These are phyloP conservation scores for Diarsia rubi DNA, from an alignment of 2,888 invertebrate species.

Conservation along the genomic window DNA sequence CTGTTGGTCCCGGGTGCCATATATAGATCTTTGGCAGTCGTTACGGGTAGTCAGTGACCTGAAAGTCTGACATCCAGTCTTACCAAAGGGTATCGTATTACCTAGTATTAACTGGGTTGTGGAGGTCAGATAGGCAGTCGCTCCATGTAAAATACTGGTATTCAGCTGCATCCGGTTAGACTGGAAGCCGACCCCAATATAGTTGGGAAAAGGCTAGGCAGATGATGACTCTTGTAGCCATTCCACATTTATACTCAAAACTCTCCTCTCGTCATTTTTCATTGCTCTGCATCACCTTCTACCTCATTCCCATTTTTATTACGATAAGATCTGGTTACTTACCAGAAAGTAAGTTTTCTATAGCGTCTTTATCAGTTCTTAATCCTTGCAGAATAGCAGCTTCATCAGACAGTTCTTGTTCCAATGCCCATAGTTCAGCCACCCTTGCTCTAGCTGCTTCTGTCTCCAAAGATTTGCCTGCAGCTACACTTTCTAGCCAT, in stretches of 20 bases:
- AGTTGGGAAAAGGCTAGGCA: too few relatives aligned
- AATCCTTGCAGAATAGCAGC: slow-evolving; percentile 87
- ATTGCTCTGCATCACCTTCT: neutral
- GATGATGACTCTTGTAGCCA: neutral
- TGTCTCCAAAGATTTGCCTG: slow-evolving; percentile 91
- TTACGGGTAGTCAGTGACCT: too few relatives aligned
- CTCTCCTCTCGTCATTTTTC: neutral
- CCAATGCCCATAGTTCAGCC: slow-evolving; percentile 88
- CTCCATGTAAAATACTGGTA: too few relatives aligned
- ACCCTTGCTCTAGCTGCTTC: slow-evolving; percentile 87
- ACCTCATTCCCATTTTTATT: neutral
- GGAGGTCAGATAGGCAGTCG: too few relatives aligned
- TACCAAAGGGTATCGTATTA: too few relatives aligned
- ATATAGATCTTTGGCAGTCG: too few relatives aligned
- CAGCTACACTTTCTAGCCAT: slow-evolving; percentile 94
- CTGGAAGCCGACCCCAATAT: too few relatives aligned
- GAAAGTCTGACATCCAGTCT: too few relatives aligned
- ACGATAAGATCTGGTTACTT: slow-evolving; percentile 1
- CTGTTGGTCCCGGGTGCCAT: too few relatives aligned
- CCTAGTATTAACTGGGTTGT: too few relatives aligned
- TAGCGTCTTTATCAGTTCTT: slow-evolving; percentile 87
- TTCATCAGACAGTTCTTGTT: slow-evolving; percentile 88
- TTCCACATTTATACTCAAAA: neutral
- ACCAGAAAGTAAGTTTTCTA: slow-evolving; percentile 87
- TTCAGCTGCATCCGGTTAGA: too few relatives aligned